Evolutionary conservation across 2,113 vertebrate species (phyloP).

Genomic region (Ageneiosus marmoratus): DNA sequence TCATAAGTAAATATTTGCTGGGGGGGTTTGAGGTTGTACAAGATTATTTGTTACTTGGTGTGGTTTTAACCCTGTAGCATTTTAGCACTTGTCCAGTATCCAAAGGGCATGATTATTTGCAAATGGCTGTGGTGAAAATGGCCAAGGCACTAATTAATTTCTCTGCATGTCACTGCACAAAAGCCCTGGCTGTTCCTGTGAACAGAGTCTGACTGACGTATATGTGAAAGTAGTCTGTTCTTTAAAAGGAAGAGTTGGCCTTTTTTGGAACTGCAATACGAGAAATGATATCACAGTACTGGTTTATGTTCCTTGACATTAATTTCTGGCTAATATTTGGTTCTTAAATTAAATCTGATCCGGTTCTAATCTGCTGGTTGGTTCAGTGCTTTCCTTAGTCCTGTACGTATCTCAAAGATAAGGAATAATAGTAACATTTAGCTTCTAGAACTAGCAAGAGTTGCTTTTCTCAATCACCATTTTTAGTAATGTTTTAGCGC

Average conservation of each 20-base stretch:
- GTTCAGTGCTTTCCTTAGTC: background rate
- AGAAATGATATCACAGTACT: background rate
- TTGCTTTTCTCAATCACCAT: background rate
- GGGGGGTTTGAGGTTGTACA: too few relatives aligned
- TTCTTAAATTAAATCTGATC: background rate
- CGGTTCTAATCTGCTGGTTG: background rate
- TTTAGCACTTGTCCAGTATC: slow-evolving; percentile 10
- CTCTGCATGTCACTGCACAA: background rate
- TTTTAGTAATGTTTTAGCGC: background rate
- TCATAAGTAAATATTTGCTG: background rate
- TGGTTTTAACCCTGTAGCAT: slow-evolving; percentile 22
- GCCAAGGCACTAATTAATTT: slow-evolving; percentile 7
- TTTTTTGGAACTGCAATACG: background rate
- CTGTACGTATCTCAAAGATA: background rate
- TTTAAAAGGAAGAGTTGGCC: background rate
- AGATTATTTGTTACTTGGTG: background rate
- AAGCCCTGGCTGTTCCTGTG: slow-evolving; percentile 21
- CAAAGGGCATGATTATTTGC: slow-evolving; percentile 15
- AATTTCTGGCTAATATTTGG: background rate
- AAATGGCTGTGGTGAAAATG: background rate
- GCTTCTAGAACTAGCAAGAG: background rate
- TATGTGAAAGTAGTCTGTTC: slow-evolving; percentile 21
- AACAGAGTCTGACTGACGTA: slow-evolving; percentile 39
- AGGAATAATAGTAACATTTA: background rate
- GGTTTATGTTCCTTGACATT: background rate